Percentiles rank a stretch among this genome's conserved stretches.
Evolutionary conservation across 2,113 vertebrate species (phyloP).

Genomic region (Pangasianodon hypophthalmus): DNA sequence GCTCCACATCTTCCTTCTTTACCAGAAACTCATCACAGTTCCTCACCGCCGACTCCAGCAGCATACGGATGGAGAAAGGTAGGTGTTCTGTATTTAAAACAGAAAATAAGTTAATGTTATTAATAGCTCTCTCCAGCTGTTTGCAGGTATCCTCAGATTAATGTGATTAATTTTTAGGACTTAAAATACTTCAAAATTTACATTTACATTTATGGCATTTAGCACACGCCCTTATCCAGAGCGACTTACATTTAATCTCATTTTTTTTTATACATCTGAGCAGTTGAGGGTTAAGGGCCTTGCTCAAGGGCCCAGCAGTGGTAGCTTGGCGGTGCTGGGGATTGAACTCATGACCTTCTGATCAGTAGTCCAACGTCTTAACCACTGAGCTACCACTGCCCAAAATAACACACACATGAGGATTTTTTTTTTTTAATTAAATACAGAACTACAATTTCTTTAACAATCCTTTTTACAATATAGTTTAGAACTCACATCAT

Average conservation of each 20-base stretch:
- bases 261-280: no score
- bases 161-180: background rate
- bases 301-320: no score
- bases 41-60: slow-evolving; percentile 90
- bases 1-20: slow-evolving; percentile 88
- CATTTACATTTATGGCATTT: no score
- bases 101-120: background rate
- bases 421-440: background rate
- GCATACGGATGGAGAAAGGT: slow-evolving; percentile 91
- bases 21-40: slow-evolving; percentile 95
- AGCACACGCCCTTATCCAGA: no score
- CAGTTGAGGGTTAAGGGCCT: no score
- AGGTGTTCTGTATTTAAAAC: slow-evolving; percentile 72
- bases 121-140: no score
- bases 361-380: no score
- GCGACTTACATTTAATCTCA: no score
- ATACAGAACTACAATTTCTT: background rate
- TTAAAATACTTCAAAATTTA: background rate
- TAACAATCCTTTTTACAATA: background rate
- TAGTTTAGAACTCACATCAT: background rate
- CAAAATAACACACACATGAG: no score
- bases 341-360: no score
- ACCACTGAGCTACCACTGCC: no score
- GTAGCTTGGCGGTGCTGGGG: no score
- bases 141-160: background rate